phyloP scores from a whole-genome alignment of 2,888 invertebrate species.

The Eristalinus sepulchralis region DNA sequence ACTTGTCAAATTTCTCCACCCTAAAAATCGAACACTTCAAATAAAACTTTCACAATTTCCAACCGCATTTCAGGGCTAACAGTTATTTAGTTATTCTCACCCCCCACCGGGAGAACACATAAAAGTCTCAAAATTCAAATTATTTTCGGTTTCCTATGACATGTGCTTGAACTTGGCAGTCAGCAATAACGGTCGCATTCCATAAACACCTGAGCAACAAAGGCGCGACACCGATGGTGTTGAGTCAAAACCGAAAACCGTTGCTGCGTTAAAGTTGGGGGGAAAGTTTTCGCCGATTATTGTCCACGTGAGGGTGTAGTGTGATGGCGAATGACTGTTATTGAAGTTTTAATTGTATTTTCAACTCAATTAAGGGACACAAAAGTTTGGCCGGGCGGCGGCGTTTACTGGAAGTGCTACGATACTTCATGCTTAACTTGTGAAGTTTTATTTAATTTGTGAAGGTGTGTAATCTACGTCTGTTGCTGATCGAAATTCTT shows the following conservation, averaged over 20 bases:
- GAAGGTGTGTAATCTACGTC: not conserved
- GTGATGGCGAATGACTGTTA: conserved; percentile 10
- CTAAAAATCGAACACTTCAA: not conserved
- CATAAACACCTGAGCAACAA: not conserved
- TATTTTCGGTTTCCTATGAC: not conserved
- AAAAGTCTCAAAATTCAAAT: not conserved
- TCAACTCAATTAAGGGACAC: conserved; percentile 38
- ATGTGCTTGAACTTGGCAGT: not conserved
- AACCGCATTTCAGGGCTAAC: not conserved
- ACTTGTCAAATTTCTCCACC: not conserved
- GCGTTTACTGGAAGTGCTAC: not conserved
- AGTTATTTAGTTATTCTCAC: not conserved
- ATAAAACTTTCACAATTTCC: not conserved
- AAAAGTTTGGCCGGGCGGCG: not conserved
- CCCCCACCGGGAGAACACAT: not conserved
- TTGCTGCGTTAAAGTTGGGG: not conserved
- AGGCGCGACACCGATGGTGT: not conserved
- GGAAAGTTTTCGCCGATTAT: not conserved
- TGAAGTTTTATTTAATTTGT: not conserved
- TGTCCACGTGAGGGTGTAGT: conserved; percentile 1
- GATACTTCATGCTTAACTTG: conserved; percentile 6
- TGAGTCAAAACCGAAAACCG: not conserved
- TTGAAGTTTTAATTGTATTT: conserved; percentile 56
- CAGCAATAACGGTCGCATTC: not conserved
- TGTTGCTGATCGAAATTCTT: not conserved